Base-by-base conservation (phyloP, 2,797 vertebrate genomes). In the Streptopelia turtur region DNA sequence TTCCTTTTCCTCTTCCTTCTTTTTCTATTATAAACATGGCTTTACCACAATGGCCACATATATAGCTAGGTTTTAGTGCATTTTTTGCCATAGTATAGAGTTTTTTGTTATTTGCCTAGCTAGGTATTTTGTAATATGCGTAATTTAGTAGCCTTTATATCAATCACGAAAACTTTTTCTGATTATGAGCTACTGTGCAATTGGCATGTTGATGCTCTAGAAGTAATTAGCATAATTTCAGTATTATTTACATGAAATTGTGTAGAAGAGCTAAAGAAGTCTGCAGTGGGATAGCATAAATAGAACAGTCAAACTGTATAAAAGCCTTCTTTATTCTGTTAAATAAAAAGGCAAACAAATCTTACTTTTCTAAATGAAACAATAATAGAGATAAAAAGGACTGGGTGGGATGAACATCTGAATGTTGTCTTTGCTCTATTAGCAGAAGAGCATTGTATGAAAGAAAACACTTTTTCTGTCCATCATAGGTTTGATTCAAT, bases 11-110 rank as follows among this genome's bases (percentile, higher is more conserved):
- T 41, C 16, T 41, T 41, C 15, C 41, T 41, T 41, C 7, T 41
- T 16, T 9, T 9, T 14, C 5, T 5, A 17, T 43, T 43, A 43
- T 43, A 24, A 52, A 9, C 75, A 50, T 35, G 5, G 6, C 16
- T 72, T 83, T 60, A 60, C 13, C 12, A 64, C 11, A 50, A 60
- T 31, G 15, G 2, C 3, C 49, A 5, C 18, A 43, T 12, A 16
- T 43, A 30, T 17, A 70, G 2, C 5, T 23, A 37, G 7, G 2
- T 43, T 81, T 55, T 5, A 1, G 3, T 43, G 0, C 14, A 5
- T 37, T 60, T 60, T 35, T 60, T 60, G 57, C 23, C 31, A 9
- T 2, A 49, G 5, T 37, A 11, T 3, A 16, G 8, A 1, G 16
- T 52, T 49, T 69, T 75, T 77, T 84, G 1, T 3, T 61, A 20